Evolutionary conservation across 2,113 vertebrate species (phyloP).

Genomic region (Cichladusa arquata): DNA sequence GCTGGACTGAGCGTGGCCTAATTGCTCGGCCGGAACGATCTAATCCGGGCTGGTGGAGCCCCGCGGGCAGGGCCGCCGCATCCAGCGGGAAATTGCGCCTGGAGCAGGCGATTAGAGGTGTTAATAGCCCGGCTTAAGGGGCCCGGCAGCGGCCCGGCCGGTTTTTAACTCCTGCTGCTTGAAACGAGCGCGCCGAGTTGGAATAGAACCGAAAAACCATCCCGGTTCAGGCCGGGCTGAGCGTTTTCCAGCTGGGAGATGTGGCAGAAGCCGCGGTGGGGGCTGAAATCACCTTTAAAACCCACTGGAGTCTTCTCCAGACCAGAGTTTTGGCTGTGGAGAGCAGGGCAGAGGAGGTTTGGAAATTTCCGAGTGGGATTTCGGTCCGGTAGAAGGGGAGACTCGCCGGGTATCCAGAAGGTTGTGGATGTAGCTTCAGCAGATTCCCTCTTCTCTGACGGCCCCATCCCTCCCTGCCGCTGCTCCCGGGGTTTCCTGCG

Average conservation of each 20-base stretch:
- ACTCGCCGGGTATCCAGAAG: neutral
- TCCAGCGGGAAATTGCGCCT: slow-evolving; percentile 33
- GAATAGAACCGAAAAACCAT: neutral
- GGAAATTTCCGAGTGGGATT: neutral
- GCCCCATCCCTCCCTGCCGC: neutral
- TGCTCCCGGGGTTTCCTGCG: neutral
- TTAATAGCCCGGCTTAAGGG: slow-evolving; percentile 40
- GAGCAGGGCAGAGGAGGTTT: neutral
- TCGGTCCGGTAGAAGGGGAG: accelerated
- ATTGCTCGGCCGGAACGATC: slow-evolving; percentile 18
- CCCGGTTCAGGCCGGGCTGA: neutral
- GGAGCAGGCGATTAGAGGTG: slow-evolving; percentile 44
- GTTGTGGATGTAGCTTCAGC: neutral
- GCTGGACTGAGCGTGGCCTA: slow-evolving; percentile 1
- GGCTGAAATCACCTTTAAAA: neutral
- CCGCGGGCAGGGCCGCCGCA: neutral
- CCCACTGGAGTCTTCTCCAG: neutral
- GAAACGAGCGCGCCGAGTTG: accelerated
- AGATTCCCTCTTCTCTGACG: neutral
- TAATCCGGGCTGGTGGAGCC: neutral
- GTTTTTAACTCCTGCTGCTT: neutral
- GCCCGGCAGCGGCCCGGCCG: neutral
- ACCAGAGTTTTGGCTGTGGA: neutral
- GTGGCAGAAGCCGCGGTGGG: accelerated
- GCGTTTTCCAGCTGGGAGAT: neutral